Percentiles rank a stretch among this genome's conserved stretches.
Conservation (phyloP, 2,888 invertebrate species). For the Neoscelio sp. region DNA sequence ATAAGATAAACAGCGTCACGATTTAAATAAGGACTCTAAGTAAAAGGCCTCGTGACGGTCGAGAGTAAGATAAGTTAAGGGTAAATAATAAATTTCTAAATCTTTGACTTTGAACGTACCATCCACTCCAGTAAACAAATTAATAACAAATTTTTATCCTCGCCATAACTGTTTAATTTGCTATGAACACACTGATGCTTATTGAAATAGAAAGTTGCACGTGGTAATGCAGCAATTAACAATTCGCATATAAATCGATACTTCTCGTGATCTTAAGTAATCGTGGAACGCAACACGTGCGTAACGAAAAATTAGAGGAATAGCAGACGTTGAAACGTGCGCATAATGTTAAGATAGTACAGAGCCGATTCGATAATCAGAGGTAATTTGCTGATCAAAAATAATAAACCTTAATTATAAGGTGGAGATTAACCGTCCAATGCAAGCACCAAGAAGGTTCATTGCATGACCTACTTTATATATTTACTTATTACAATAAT, state of each 20-base stretch:
- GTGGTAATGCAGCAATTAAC: no score
- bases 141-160: no score
- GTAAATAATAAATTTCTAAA: no score
- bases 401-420: slow-evolving; percentile 60
- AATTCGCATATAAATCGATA: neutral
- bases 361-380: slow-evolving; percentile 26
- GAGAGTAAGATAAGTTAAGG: slow-evolving; percentile 2
- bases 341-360: slow-evolving; percentile 42
- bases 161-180: no score
- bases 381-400: slow-evolving; percentile 49
- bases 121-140: no score
- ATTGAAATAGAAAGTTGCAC: no score
- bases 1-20: slow-evolving; percentile 49
- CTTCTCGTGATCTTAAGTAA: neutral
- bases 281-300: neutral
- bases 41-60: neutral
- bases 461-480: slow-evolving; percentile 55
- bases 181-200: no score
- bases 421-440: slow-evolving; percentile 44
- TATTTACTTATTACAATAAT: slow-evolving; percentile 65
- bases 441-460: slow-evolving; percentile 20
- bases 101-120: no score
- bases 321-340: neutral
- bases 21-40: slow-evolving; percentile 16
- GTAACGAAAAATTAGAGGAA: neutral